Conservation (phyloP, 1,140 invertebrate species). For the Micrasema minimum region DNA sequence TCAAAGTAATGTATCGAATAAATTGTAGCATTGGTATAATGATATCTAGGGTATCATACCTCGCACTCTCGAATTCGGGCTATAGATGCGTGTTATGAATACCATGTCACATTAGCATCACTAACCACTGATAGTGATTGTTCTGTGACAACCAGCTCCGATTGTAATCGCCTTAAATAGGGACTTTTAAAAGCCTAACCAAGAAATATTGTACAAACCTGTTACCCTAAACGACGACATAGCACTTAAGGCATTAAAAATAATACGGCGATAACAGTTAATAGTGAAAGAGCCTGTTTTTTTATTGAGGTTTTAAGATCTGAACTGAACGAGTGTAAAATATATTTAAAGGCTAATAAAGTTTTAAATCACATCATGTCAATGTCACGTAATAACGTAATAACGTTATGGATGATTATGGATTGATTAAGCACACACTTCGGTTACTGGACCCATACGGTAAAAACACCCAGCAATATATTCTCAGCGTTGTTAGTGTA, state of each 20-base stretch:
- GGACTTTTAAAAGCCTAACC: no score
- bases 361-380: no score
- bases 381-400: no score
- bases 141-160: neutral
- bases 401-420: no score
- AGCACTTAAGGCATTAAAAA: constrained; percentile 10
- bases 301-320: no score
- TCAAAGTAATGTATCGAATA: neutral
- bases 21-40: neutral
- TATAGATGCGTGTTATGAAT: constrained; percentile 5
- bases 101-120: constrained; percentile 24
- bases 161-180: neutral
- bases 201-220: neutral
- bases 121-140: constrained; percentile 12
- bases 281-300: no score
- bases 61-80: neutral
- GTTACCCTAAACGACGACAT: neutral
- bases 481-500: no score
- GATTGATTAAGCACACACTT: no score
- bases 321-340: no score
- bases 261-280: neutral
- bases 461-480: no score
- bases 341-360: no score
- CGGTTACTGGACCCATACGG: no score
- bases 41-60: neutral